A percentile compares a stretch with the other conserved stretches of the same genome.
These are phyloP conservation scores for Autographa pulchrina DNA, from an alignment of 2,888 invertebrate genomes.

Conservation along the genomic window DNA sequence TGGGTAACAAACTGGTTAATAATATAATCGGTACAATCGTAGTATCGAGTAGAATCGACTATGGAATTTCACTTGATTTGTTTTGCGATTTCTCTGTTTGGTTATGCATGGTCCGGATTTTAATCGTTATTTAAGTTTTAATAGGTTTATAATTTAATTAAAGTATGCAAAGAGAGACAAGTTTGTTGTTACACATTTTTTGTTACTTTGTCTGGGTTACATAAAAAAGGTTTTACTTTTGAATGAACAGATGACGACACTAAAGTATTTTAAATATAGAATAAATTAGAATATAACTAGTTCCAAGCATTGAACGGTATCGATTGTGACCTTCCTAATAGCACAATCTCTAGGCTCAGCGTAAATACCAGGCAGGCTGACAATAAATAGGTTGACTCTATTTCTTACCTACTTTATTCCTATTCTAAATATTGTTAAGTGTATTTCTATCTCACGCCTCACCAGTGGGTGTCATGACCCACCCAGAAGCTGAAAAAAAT, in stretches of 20 bases:
- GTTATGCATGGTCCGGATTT: constrained; percentile 30
- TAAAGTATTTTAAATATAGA: background rate
- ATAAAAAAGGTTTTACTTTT: background rate
- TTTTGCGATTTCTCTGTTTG: constrained; percentile 68
- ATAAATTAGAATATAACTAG: background rate
- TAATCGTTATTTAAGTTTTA: constrained; percentile 7
- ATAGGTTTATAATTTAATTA: background rate
- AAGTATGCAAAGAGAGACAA: background rate
- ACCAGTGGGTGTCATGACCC: no score
- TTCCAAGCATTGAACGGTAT: background rate
- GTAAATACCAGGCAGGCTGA: background rate
- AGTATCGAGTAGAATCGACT: constrained; percentile 65
- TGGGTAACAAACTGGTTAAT: constrained; percentile 79
- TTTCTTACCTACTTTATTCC: background rate
- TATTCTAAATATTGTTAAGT: background rate
- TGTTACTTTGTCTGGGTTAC: background rate
- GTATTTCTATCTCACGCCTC: background rate
- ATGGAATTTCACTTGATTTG: constrained; percentile 75
- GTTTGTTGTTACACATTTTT: background rate
- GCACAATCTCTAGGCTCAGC: background rate
- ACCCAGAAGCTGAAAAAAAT: background rate
- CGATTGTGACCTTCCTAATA: constrained; percentile 3
- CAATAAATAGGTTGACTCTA: background rate
- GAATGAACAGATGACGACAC: background rate
- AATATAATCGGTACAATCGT: constrained; percentile 65